Conservation (phyloP, 92 coral and sea anemone genomes). For the Paramuricea clavata region DNA sequence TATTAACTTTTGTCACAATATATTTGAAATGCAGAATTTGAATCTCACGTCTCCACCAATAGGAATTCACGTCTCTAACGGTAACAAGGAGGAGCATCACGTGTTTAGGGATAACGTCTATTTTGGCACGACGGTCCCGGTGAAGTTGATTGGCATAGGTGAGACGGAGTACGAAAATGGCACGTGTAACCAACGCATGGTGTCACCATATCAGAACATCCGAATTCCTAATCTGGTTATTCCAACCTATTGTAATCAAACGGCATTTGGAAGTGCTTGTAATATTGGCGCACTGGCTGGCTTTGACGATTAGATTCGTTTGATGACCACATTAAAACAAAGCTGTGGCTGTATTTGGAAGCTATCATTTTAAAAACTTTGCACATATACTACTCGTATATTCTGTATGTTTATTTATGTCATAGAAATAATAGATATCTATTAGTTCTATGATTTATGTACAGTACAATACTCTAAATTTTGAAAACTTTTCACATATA, state of each 20-base stretch:
- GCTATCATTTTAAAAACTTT: too few relatives aligned
- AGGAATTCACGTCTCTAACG: slow-evolving; percentile 66
- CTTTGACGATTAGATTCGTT: too few relatives aligned
- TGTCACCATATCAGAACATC: neutral
- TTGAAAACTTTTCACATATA: too few relatives aligned
- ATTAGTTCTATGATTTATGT: too few relatives aligned
- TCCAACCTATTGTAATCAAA: neutral
- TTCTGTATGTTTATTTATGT: too few relatives aligned
- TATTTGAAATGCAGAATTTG: slow-evolving; percentile 51
- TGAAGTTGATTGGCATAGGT: slow-evolving; percentile 27
- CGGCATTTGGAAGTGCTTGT: neutral
- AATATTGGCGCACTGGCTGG: neutral
- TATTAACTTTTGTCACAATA: slow-evolving; percentile 46
- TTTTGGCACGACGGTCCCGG: slow-evolving; percentile 40
- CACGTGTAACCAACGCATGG: neutral
- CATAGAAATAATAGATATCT: too few relatives aligned
- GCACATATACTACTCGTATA: too few relatives aligned
- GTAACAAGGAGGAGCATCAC: slow-evolving; percentile 54
- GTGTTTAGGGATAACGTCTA: slow-evolving; percentile 72
- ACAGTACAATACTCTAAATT: neutral
- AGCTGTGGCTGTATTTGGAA: too few relatives aligned
- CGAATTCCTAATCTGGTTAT: slow-evolving; percentile 6
- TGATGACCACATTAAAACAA: too few relatives aligned
- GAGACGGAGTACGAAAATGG: neutral
- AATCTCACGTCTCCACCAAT: slow-evolving; percentile 16